Evolutionary conservation across 2,888 invertebrate genomes (phyloP), one percentile per base, ranked within the genome.

Genomic region (Heliconius hortense): DNA sequence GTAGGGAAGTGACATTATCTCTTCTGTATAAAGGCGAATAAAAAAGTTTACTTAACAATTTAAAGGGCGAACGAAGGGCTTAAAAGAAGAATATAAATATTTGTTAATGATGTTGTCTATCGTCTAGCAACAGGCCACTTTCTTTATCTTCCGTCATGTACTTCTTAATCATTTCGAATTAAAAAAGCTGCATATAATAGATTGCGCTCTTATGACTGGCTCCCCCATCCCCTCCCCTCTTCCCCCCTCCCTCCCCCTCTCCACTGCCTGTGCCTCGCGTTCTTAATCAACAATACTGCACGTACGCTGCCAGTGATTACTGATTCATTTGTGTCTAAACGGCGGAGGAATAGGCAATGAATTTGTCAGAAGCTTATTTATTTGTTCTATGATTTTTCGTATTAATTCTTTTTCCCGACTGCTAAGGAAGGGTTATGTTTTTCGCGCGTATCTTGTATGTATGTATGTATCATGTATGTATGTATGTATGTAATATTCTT

Each of bases 251-350:
- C 43, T 15, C 67, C 39, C 63, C 26, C 18, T 7, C 24, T 31
- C 31, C 56, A 35, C 31, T 35, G 21, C 62, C 31, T 26, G 0
- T 15, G 60, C 18, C 48, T 63, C 53, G 24, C 35, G 48, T 53
- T 62, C 74, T 69, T 48, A 69, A 68, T 69, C 74, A 53, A 60
- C 35, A 53, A 48, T 60, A 56, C 31, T 18, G 60, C 74, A 74
- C 69, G 62, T 62, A 62, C 69, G 53, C 28, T 15, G 15, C 24
- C 48, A 74, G 69, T 69, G 62, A 74, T 74, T 69, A 68, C 48
- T 53, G 48, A 69, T 35, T 69, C 60, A 62, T 69, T 74, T 48
- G 48, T 62, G 48, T 69, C 18, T 71, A 60, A 60, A 71, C 39
- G 62, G 18, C 35, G 60, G 13, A 21, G 26, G 39, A 60, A 60